Conservation (phyloP, 2,888 invertebrate species). For the Piscicola geometra region DNA sequence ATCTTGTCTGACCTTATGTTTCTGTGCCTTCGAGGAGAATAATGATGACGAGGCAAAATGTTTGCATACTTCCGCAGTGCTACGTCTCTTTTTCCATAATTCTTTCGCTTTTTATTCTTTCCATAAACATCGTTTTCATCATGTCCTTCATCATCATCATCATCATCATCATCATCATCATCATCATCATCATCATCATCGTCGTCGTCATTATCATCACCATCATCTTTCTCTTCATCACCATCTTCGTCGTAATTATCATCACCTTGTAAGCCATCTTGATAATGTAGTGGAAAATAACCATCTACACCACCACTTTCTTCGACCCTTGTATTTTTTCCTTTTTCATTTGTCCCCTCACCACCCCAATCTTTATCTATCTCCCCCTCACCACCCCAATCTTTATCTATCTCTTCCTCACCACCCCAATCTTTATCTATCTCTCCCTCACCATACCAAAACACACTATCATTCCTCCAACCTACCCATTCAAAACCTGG, state of each 20-base stretch:
- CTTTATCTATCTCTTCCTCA: too few species aligned
- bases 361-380: background rate
- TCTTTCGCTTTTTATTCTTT: background rate
- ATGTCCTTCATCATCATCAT: background rate
- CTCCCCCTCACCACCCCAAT: background rate
- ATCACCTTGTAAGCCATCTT: too few species aligned
- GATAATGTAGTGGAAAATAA: too few species aligned
- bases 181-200: constrained; percentile 14
- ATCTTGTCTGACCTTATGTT: too few species aligned
- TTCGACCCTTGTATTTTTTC: background rate
- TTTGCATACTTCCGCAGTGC: too few species aligned
- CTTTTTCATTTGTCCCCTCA: background rate
- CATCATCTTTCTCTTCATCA: constrained; percentile 16
- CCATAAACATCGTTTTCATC: background rate
- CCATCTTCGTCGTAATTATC: background rate
- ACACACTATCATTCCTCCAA: constrained; percentile 63
- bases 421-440: too few species aligned
- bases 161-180: background rate
- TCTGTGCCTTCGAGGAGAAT: too few species aligned
- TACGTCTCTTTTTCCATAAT: background rate
- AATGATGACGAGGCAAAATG: too few species aligned
- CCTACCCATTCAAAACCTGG: constrained; percentile 76
- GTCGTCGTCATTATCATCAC: constrained; percentile 14
- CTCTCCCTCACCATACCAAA: background rate
- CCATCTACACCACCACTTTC: too few species aligned